phyloP scores from a whole-genome alignment of 2,113 vertebrate species.

The Mobula hypostoma region DNA sequence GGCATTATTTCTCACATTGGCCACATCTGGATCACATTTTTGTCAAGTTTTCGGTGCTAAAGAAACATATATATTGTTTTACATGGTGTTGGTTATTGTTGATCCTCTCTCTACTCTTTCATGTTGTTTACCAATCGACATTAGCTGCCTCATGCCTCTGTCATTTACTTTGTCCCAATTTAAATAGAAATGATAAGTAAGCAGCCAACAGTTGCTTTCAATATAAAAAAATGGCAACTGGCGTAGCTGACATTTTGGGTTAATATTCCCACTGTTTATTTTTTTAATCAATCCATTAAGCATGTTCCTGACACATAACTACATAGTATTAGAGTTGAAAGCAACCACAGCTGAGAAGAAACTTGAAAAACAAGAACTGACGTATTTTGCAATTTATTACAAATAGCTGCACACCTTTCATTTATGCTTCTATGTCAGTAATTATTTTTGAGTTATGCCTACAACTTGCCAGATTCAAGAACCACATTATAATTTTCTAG shows the following conservation, averaged over 20 bases:
- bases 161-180: too few relatives aligned
- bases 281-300: too few relatives aligned
- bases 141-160: too few relatives aligned
- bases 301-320: background rate
- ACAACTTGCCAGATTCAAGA: background rate
- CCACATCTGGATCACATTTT: too few relatives aligned
- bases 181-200: background rate
- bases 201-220: background rate
- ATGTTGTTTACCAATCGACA: too few relatives aligned
- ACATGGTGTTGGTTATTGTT: too few relatives aligned
- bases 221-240: background rate
- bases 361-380: background rate
- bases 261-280: too few relatives aligned
- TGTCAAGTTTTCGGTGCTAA: too few relatives aligned
- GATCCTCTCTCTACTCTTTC: too few relatives aligned
- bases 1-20: too few relatives aligned
- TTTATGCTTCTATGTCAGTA: background rate
- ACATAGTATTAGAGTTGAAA: background rate
- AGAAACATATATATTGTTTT: too few relatives aligned
- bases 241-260: background rate
- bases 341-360: background rate
- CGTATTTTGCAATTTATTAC: background rate
- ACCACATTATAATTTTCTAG: background rate
- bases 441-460: background rate
- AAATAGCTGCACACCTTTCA: background rate